Base-by-base conservation (phyloP, 2,113 vertebrate genomes). In the Chionodraco myersi region DNA sequence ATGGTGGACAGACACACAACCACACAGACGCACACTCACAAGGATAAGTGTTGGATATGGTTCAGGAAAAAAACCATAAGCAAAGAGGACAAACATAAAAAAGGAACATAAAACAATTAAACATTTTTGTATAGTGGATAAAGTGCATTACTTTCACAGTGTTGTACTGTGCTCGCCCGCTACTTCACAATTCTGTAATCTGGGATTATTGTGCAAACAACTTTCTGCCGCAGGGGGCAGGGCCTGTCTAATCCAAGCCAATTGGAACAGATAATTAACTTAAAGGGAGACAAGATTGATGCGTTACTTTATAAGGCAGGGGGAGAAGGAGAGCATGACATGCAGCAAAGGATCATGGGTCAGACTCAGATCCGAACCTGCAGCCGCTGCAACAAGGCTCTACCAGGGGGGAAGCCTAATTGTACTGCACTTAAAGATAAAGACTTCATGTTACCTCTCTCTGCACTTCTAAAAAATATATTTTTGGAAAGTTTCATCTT, bases 201-300 rank as follows among this genome's bases (percentile, higher is more conserved):
- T 89, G 85, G 87, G 93, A 94, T 94, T 94, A 93, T 14, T 53
- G 30, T 21, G 54, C 72, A 56, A 52, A 71, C 34, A 82, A 69
- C 61, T 6, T 56, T 69, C 57, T 84, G 79, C 67, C 72, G 12
- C 45, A 72, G 74, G 51, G 63, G 54, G 60, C 60, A 77, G 80
- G 75, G 86, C 83, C 80, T 77, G 65, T 67, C 30, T 94, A 91
- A 93, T 92, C 83, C 82, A n/a, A 79, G 23, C n/a, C 68, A 61
- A 21, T 1, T 71, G 56, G 62, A 80, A 67, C 41, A 66, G 59
- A 79, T 52, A 79, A 34, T 26, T 62, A 15, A 53, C n/a, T 58
- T 59, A 63, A n/a, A 13, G 56, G 12, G 21, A 62, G 57, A 54
- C 36, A n/a, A 77, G 59, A 1, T 72, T 47, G 73, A 77, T 26